Conservation (phyloP, 2,797 vertebrate genomes). For the Harpagifer antarcticus region DNA sequence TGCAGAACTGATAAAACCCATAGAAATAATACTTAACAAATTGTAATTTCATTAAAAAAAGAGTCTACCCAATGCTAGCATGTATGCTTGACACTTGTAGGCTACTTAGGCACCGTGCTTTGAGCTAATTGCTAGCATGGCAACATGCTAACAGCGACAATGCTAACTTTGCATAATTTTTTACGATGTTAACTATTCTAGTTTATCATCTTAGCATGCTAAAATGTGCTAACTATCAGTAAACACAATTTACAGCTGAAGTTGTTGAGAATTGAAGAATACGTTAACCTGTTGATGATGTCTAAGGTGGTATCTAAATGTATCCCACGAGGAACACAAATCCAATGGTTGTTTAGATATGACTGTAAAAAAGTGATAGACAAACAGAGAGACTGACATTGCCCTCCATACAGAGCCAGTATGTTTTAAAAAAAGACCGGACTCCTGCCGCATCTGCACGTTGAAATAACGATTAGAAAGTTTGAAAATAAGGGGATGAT, state of each 20-base stretch:
- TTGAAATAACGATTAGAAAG: conserved; percentile 56
- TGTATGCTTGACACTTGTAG: too few relatives aligned
- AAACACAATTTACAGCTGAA: not conserved
- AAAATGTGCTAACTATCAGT: not conserved
- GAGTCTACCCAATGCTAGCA: not conserved
- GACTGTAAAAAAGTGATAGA: not conserved
- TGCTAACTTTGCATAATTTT: not conserved
- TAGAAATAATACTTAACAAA: not conserved
- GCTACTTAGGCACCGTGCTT: not conserved
- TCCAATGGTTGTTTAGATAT: not conserved
- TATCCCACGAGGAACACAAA: too few relatives aligned
- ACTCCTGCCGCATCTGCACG: conserved; percentile 27
- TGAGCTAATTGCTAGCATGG: not conserved
- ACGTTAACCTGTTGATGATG: not conserved
- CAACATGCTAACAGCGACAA: not conserved
- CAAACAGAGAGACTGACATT: not conserved
- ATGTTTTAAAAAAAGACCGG: conserved; percentile 8
- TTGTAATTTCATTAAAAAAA: not conserved
- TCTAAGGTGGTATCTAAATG: too few relatives aligned
- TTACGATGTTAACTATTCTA: not conserved
- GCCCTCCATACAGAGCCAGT: not conserved
- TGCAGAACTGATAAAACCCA: conserved; percentile 9
- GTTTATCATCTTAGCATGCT: not conserved
- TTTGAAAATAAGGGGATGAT: conserved; percentile 66
- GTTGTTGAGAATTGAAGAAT: not conserved